Conservation (phyloP, 2,888 invertebrate species). For the Diabrotica balteata region DNA sequence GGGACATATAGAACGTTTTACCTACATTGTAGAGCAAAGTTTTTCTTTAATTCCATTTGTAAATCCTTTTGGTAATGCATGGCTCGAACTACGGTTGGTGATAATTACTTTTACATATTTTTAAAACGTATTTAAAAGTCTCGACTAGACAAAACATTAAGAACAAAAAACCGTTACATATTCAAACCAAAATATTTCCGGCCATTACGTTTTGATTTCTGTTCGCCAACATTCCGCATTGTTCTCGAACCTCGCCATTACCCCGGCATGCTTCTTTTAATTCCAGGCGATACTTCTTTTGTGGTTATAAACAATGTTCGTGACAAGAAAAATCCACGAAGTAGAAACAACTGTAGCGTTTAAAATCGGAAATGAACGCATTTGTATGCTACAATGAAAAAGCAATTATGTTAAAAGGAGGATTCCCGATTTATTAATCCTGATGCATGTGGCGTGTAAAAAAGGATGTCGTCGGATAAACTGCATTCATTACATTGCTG, state of each 20-base stretch:
- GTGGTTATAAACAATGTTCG: constrained; percentile 17
- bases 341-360: constrained; percentile 17
- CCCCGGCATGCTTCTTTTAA: constrained; percentile 7
- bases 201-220: background rate
- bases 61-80: too few species aligned
- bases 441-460: constrained; percentile 10
- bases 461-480: background rate
- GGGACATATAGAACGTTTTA: too few species aligned
- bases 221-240: background rate
- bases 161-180: too few species aligned
- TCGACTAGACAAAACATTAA: too few species aligned
- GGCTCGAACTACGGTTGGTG: too few species aligned
- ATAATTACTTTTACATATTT: too few species aligned
- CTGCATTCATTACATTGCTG: too few species aligned
- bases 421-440: constrained; percentile 17
- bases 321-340: constrained; percentile 17
- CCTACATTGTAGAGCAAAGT: too few species aligned
- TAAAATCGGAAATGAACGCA: constrained; percentile 22
- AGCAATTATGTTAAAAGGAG: constrained; percentile 31
- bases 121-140: too few species aligned
- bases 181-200: too few species aligned
- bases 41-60: too few species aligned
- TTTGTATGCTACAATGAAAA: constrained; percentile 34
- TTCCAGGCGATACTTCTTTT: constrained; percentile 19
- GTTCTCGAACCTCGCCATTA: background rate